Base-by-base conservation (phyloP, 2,888 invertebrate species). In the Drosophila multiciliata region DNA sequence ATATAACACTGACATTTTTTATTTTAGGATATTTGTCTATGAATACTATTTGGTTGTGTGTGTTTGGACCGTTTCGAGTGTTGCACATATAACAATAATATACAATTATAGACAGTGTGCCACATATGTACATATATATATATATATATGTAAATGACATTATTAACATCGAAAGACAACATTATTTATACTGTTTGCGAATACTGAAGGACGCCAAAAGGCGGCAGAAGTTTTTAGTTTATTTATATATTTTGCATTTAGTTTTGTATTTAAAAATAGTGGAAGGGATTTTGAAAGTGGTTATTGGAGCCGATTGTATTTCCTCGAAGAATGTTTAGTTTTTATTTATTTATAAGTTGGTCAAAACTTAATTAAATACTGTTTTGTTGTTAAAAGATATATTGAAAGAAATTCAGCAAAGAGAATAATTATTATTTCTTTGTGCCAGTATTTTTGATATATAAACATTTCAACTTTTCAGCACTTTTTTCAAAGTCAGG, bases 31-130 rank as follows among this genome's bases (percentile, higher is more conserved):
- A 59, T 49, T 71, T 59, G 23, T 66, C 36, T 62, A 61, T 54
- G 78, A 78, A 70, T 76, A 73, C 74, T 78, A 62, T 82, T 75
- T 75, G 76, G 76, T 87, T 90, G 29, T 29, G 76, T 77, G 70
- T 77, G 70, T 72, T 87, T 88, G 89, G 87, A 89, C 90, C 89
- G 55, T 87, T 89, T 85, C 57, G 54, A 74, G 62, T 68, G 36
- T 80, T 88, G 78, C 72, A 87, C 80, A 86, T 75, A 66, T 87
- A 88, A 75, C 78, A 90, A 85, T 87, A 72, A 82, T 71, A 66
- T 77, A 77, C 61, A 77, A 72, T 69, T 78, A 74, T 77, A 75
- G 75, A 78, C 73, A 80, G 32, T 63, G 55, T 50, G 61, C 62
- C 75, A 66, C 50, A 50, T 55, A 38, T 35, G 40, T 49, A 58